A percentile compares a stretch with the other conserved stretches of the same genome.
phyloP scores from a whole-genome alignment of 2,797 vertebrate genomes.

The Sparidentex hasta region DNA sequence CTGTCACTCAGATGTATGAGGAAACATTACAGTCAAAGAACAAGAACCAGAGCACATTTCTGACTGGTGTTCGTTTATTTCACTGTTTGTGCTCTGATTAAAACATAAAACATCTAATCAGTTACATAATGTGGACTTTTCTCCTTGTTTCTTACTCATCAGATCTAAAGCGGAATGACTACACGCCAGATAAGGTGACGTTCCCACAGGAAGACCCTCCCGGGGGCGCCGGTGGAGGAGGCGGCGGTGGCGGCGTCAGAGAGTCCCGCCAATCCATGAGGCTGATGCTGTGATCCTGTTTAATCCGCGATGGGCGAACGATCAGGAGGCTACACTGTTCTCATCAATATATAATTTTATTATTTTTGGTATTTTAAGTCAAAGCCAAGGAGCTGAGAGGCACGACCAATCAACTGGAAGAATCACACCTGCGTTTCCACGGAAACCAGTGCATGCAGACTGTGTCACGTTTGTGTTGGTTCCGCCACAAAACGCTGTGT shows the following conservation, averaged over 20 bases:
- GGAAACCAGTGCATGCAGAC: slow-evolving; percentile 71
- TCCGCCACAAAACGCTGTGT: slow-evolving; percentile 63
- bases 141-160: slow-evolving; percentile 1
- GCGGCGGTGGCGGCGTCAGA: slow-evolving; percentile 81
- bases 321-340: not conserved
- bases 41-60: not conserved
- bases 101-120: not conserved
- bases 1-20: too few species aligned
- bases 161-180: slow-evolving; percentile 98
- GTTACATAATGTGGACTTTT: not conserved
- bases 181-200: slow-evolving; percentile 96
- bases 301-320: not conserved
- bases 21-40: not conserved
- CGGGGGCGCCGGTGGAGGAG: slow-evolving; percentile 87
- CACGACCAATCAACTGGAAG: slow-evolving; percentile 69
- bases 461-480: slow-evolving; percentile 59
- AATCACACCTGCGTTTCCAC: slow-evolving; percentile 57
- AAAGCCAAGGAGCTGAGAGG: slow-evolving; percentile 63
- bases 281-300: slow-evolving; percentile 89
- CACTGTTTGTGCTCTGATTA: too few species aligned
- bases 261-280: slow-evolving; percentile 91
- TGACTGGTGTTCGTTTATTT: not conserved
- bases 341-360: slow-evolving; percentile 13
- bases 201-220: slow-evolving; percentile 92
- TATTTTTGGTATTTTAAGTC: slow-evolving; percentile 15